phyloP scores from a whole-genome alignment of 2,797 vertebrate genomes.

The Xerus rutilus region DNA sequence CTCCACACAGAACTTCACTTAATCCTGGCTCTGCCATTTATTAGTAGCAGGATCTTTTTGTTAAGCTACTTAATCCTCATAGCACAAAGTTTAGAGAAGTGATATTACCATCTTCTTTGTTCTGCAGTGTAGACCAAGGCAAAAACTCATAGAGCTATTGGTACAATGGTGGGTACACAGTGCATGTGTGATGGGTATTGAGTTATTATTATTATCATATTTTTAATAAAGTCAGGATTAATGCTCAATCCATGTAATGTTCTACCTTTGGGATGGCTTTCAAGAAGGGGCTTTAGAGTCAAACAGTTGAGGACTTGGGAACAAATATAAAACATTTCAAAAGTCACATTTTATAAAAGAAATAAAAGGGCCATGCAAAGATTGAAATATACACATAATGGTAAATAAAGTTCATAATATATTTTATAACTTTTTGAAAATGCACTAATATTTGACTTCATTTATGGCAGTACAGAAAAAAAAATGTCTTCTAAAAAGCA shows the following conservation, averaged over 20 bases:
- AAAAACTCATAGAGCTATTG: neutral
- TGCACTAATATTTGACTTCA: constrained; percentile 38
- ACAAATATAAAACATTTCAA: constrained; percentile 37
- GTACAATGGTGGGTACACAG: neutral
- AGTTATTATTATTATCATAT: neutral
- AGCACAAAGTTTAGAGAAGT: neutral
- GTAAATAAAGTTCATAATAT: neutral
- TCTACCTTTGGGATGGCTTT: neutral
- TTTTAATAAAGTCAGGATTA: constrained; percentile 58
- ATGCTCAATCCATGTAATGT: neutral
- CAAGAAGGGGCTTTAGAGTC: neutral
- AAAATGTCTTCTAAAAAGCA: constrained; percentile 25
- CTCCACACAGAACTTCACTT: neutral
- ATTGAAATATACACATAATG: constrained; percentile 37
- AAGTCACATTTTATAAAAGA: constrained; percentile 11
- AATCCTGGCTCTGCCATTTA: neutral
- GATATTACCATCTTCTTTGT: neutral
- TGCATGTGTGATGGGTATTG: neutral
- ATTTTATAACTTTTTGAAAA: neutral
- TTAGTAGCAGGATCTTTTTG: constrained; percentile 12
- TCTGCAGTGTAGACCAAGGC: neutral
- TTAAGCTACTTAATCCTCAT: neutral
- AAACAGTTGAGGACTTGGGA: neutral
- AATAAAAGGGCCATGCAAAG: neutral
- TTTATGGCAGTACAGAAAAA: constrained; percentile 14